Evolutionary conservation across 2,888 invertebrate genomes (phyloP), one percentile per base, ranked within the genome.

Genomic region (Arrhopalites spinosus): DNA sequence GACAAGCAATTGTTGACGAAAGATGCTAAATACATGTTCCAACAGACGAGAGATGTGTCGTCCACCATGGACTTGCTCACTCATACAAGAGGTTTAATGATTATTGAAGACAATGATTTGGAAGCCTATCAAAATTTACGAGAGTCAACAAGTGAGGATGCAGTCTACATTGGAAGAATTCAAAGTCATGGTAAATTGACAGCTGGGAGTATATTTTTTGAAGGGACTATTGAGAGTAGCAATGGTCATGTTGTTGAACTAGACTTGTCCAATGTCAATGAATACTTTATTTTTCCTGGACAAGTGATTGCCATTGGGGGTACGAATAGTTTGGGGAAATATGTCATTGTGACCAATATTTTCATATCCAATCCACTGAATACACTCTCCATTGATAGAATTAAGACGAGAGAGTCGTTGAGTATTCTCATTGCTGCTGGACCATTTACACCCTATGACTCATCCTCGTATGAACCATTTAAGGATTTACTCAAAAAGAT

Each of bases 401-500:
- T 56, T 64, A 74, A 74, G 71, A 73, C 17, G 77, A 59, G 25
- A 59, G 8, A 59, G 15, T 75, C 77, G 5, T 68, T 77, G 45
- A 67, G 59, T 47, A 53, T 78, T 25, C 59, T 78, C 17, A 63
- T 78, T 56, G 94, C 92, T 0, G 88, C 92, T 29, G 96, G 96
- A 0, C 96, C 96, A 0, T 96, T 91, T 84, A 93, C 95, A 0
- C 88, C 91, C 2, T 88, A 89, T 1, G 92, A 93, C 83, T 92
- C 92, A 84, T 85, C 95, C 74, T 86, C 88, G 0, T 96, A 93
- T 84, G 92, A 94, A 83, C 95, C 95, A 0, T 86, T 96, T 50
- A 89, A 90, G 82, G 94, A 95, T 83, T 87, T 96, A 27, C 86
- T 95, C 13, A 84, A 88, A 20, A 90, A 91, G 83, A 89, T 94